Base-by-base conservation (phyloP, 30 jellyfish, hydroid and myxozoan species). In the Aurelia sp. region DNA sequence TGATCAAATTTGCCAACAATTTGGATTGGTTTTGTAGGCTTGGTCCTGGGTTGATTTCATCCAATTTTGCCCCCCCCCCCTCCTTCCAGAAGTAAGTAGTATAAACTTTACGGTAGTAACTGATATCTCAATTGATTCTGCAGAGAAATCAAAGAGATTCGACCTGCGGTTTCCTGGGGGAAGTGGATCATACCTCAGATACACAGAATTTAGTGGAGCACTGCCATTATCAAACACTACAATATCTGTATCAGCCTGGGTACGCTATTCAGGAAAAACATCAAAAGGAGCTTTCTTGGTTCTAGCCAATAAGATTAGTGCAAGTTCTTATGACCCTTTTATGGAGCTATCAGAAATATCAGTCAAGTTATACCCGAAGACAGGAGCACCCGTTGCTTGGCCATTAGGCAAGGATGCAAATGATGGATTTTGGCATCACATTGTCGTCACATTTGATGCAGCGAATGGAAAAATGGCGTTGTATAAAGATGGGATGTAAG, bases 91-190 rank as follows among this genome's bases (percentile, higher is more conserved):
- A 44, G 55, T 0, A 44, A 44, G 13, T 44, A 44, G 10, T 10
- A 44, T 44, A 7, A 13, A 44, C 55, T 44, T 44, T 5, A 7
- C 55, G 8, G 10, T 44, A 44, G 1, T 13, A 44, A 44, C 15
- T 44, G 10, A 44, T 44, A 13, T 44, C 3, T 44, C 2, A 6
- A 44, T 44, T 51, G 4, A 17, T 73, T 53, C 72, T 35, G n/a
- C 87, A 94, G 99, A 73, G 48, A 84, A 81, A 19, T 91, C 99
- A 21, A 74, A 86, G 20, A 75, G 87, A 55, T 84, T 94, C 65
- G 99, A 94, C 69, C 51, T 88, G 27, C 88, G 62, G 13, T 81
- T 94, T 69, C 91, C 90, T 47, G 97, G 99, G 11, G 96, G 97
- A 4, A 19, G 50, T 17, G 95, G 88, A 30, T 89, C 99, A 6